A percentile compares a stretch with the other conserved stretches of the same genome.
phyloP scores from a whole-genome alignment of 1,140 invertebrate species.

The Chrysopa pallens region DNA sequence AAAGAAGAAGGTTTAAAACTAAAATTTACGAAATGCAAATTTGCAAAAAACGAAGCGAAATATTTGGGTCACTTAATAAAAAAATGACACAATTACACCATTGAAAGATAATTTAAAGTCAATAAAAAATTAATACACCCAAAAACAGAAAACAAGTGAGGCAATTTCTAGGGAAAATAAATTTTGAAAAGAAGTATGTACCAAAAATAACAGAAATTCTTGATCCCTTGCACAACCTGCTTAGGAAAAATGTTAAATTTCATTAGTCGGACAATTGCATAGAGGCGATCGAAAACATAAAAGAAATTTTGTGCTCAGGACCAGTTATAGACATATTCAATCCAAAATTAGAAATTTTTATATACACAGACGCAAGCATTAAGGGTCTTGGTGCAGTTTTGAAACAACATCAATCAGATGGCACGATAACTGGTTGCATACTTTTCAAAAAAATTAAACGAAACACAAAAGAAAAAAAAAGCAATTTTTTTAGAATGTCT shows the following conservation, averaged over 20 bases:
- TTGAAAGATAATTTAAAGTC: background rate
- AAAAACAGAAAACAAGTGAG: too few species aligned
- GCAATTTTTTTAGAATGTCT: slow-evolving; percentile 18
- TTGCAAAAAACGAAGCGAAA: background rate
- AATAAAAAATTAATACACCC: background rate
- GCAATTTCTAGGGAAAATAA: too few species aligned
- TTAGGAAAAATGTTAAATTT: background rate
- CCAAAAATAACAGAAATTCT: too few species aligned
- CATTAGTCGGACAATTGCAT: background rate
- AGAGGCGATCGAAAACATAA: background rate
- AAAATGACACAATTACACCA: background rate
- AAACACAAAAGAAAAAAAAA: too few species aligned
- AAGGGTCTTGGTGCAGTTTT: slow-evolving; percentile 19
- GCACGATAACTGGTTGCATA: slow-evolving; percentile 14
- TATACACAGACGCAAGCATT: too few species aligned
- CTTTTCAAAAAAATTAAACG: too few species aligned
- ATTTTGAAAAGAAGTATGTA: too few species aligned
- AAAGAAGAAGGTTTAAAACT: background rate
- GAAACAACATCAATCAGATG: slow-evolving; percentile 14
- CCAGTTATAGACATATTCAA: background rate
- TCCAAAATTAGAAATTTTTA: background rate
- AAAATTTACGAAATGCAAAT: background rate
- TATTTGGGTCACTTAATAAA: background rate
- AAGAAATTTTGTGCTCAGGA: background rate
- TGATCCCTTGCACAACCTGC: background rate